Evolutionary conservation across 1,140 invertebrate genomes (phyloP), one percentile per base, ranked within the genome.

Genomic region (Conus betulinus): DNA sequence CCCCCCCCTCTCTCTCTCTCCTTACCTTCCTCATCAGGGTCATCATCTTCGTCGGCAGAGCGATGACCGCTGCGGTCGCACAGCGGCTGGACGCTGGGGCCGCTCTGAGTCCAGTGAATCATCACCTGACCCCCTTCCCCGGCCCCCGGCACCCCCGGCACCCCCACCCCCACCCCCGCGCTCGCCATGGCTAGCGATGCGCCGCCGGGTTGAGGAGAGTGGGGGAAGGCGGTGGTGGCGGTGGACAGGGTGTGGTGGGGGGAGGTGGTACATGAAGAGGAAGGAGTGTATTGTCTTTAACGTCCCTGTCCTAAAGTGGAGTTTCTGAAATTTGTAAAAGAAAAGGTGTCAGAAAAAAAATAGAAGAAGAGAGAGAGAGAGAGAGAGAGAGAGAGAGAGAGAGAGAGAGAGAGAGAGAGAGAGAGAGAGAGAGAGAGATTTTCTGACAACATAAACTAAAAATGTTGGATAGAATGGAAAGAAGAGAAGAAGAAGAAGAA

Each of bases 61-160:
- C 39, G 79, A 6, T 81, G 79, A 13, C 79, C 79, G 51, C 5
- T 15, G 51, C 51, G 17, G 27, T 79, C 78, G 0, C 27, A 7
- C 27, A 39, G n/a, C 11, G 71, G 53, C 52, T 87, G 85, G 63
- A 87, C 51, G 74, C 85, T 87, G 85, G 85, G 85, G 5, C 85
- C 85, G 27, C 51, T 87, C 67, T 87, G 85, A n/a, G 85, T 87
- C 85, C 85, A 87, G 85, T 87, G 85, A 39, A 87, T 71, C 71
- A 87, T 60, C 13, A 39, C 85, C 39, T 87, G 85, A n/a, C 74
- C 85, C 84, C 60, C 57, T n/a, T 67, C 60, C 23, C 17, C 57
- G 39, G 0, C 39, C 25, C 82, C 27, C 51, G 52, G 5, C 0
- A 60, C 55, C 82, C 55, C 82, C 55, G 23, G n/a, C 5, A 5